Evolutionary conservation across 64 coral and sea anemone genomes (phyloP).

Genomic region (Montipora foliosa): DNA sequence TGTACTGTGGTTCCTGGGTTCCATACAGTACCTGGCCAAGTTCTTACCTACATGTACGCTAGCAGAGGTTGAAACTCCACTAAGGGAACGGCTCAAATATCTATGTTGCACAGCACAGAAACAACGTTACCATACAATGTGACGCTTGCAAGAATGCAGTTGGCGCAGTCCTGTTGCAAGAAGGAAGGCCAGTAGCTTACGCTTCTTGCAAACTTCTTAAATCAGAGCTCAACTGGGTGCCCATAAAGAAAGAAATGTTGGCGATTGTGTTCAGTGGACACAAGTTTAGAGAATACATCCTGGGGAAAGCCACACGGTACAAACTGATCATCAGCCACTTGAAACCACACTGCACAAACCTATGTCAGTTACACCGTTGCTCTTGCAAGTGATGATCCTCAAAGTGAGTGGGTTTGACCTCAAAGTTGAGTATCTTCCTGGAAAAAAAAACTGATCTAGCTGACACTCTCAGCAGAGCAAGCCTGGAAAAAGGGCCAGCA

Average conservation of each 20-base stretch:
- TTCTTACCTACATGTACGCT: constrained; percentile 27
- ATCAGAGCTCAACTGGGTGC: constrained; percentile 54
- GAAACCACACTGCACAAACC: constrained; percentile 64
- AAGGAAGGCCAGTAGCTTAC: constrained; percentile 54
- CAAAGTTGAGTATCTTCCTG: constrained; percentile 69
- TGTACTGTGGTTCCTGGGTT: constrained; percentile 65
- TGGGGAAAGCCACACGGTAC: constrained; percentile 33
- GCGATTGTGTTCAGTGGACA: constrained; percentile 65
- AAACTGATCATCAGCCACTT: constrained; percentile 59
- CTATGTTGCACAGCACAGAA: constrained; percentile 23
- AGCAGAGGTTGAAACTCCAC: constrained; percentile 46
- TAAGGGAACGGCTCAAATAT: constrained; percentile 40
- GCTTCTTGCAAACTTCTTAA: constrained; percentile 46
- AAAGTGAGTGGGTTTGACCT: constrained; percentile 64
- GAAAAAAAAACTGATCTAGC: constrained; percentile 59
- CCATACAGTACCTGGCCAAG: constrained; percentile 54
- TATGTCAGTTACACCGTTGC: constrained; percentile 32
- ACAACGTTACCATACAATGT: constrained; percentile 41
- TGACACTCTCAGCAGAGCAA: constrained; percentile 64
- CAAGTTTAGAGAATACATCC: constrained; percentile 69
- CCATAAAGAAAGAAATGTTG: constrained; percentile 72
- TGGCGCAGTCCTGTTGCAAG: constrained; percentile 57
- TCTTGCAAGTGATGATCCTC: constrained; percentile 62
- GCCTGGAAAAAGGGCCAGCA: constrained; percentile 39
- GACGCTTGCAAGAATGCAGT: constrained; percentile 69